phyloP scores from a whole-genome alignment of 2,797 vertebrate genomes.

The Alauda arvensis region DNA sequence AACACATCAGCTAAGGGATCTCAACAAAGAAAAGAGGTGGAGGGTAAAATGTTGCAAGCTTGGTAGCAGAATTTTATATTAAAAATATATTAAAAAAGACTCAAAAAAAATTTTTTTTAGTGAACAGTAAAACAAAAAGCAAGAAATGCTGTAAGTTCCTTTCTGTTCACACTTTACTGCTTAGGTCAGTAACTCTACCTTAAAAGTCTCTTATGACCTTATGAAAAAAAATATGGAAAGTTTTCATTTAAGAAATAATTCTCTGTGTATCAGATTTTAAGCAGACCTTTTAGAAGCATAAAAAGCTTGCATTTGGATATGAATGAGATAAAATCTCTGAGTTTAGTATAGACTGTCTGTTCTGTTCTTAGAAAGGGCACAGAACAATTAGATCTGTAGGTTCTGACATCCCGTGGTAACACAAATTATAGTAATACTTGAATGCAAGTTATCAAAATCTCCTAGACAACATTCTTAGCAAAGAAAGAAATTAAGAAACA shows the following conservation, averaged over 20 bases:
- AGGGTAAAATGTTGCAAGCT: not conserved
- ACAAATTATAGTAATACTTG: not conserved
- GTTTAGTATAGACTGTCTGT: not conserved
- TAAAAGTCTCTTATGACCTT: not conserved
- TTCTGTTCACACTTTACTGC: not conserved
- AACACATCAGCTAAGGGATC: not conserved
- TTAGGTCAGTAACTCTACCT: not conserved
- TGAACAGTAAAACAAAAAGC: not conserved
- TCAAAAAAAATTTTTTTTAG: not conserved
- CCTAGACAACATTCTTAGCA: not conserved
- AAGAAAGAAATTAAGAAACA: not conserved
- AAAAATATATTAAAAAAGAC: too few relatives aligned
- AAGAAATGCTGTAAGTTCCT: not conserved
- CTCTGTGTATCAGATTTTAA: not conserved
- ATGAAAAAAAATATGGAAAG: not conserved
- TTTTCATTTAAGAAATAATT: not conserved
- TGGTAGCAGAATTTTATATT: not conserved
- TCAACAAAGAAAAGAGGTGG: not conserved
- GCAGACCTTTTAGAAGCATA: not conserved
- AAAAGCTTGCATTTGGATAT: not conserved
- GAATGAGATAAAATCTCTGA: not conserved
- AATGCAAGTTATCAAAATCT: not conserved
- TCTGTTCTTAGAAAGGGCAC: not conserved
- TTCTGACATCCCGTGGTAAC: not conserved
- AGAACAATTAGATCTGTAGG: not conserved